Base-by-base conservation (phyloP, 2,797 vertebrate genomes). In the Schizothorax lantsangensis region DNA sequence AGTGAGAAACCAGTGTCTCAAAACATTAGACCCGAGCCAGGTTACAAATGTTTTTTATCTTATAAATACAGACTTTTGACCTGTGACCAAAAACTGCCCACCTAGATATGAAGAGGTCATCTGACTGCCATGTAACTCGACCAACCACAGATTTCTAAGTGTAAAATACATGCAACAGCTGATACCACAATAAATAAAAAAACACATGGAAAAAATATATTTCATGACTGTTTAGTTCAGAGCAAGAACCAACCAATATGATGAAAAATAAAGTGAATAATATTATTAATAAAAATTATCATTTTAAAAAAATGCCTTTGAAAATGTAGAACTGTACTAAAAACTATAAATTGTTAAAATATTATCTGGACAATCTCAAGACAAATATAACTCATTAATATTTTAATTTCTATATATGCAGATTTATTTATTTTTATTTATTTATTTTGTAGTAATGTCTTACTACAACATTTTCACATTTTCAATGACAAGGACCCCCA, bases 1-100 rank as follows among this genome's bases (percentile, higher is more conserved):
- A 83, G 68, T 21, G 36, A 83, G 71, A 75, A 84, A 84, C 40
- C 82, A 84, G 82, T 2, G 7, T 64, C 72, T 75, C 40, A 49
- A 47, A 64, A 75, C 72, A 71, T 82, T 26, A 64, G 57, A 36
- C 30, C 19, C 1, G 6, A 9, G 52, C 6, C 52, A 62, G 40
- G 0, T 5, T 23, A 52, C 19, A 66, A 45, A 81, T 23, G 2
- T 36, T 30, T 14, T 81, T 19, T 21, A 23, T 47, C 57, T 45
- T 21, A 19, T 6, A 62, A 14, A 79, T 21, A n/a, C 77, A 79
- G 33, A 40, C 33, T 17, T 33, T 17, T 57, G 79, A 80, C 59
- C 69, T 72, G 36, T 38, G 17, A 9, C 17, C 33, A 69, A 38
- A 68, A 69, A 69, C 66, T 11, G 45, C 15, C 26, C 45, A 30